phyloP scores from a whole-genome alignment of 1,140 invertebrate genomes.

The Orchestia grillus region DNA sequence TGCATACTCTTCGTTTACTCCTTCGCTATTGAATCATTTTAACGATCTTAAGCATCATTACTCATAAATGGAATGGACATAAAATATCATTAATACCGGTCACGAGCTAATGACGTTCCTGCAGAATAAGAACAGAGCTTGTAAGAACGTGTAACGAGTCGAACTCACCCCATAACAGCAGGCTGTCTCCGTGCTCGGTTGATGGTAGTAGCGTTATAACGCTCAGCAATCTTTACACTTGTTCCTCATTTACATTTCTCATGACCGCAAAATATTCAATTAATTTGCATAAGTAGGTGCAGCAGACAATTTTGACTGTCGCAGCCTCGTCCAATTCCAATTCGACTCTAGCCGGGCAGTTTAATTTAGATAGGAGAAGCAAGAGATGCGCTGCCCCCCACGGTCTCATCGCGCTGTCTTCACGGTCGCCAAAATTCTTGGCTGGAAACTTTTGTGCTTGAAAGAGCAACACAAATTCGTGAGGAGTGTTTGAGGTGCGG shows the following conservation, averaged over 20 bases:
- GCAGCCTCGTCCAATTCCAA: background rate
- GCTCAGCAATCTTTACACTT: background rate
- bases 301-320: background rate
- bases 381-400: background rate
- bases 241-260: background rate
- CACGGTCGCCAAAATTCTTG: constrained; percentile 11
- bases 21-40: background rate
- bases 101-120: background rate
- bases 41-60: background rate
- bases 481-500: background rate
- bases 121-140: background rate
- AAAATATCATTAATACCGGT: background rate
- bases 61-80: background rate
- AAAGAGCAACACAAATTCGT: constrained; percentile 24
- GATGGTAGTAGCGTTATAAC: background rate
- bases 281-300: background rate
- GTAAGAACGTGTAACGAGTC: too few species aligned
- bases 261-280: background rate
- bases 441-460: constrained; percentile 3
- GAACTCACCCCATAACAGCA: background rate
- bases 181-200: background rate
- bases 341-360: background rate
- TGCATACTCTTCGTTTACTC: too few species aligned
- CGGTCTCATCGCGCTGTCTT: background rate
- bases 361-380: background rate